phyloP scores from a whole-genome alignment of 2,888 invertebrate species.

The Plemyria rubiginata region DNA sequence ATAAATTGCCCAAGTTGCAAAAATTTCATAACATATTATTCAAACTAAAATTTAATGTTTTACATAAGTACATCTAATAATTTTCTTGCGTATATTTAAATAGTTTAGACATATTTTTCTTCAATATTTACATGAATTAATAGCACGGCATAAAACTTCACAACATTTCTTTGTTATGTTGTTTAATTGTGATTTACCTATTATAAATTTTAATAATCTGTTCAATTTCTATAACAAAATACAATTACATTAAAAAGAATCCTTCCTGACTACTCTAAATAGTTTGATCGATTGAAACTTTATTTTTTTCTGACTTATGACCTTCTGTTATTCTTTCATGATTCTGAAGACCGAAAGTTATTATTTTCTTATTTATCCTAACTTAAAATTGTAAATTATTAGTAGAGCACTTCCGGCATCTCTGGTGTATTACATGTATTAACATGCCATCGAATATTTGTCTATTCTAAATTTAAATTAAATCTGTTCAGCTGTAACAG shows the following conservation, averaged over 20 bases:
- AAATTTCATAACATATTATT: neutral
- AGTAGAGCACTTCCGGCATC: too few relatives aligned
- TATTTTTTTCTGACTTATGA: too few relatives aligned
- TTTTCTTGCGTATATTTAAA: neutral
- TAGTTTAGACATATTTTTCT: constrained; percentile 2
- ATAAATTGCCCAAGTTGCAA: neutral
- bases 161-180: constrained; percentile 15
- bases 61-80: neutral
- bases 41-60: neutral
- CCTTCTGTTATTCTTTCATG: too few relatives aligned
- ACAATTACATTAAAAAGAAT: neutral
- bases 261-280: neutral
- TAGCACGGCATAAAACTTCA: constrained; percentile 21
- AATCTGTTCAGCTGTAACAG: neutral
- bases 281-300: too few relatives aligned
- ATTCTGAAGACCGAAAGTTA: too few relatives aligned
- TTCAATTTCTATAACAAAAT: neutral
- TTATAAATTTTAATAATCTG: neutral
- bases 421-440: too few relatives aligned
- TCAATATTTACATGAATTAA: constrained; percentile 17
- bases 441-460: too few relatives aligned
- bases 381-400: too few relatives aligned
- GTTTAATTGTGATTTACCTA: constrained; percentile 9
- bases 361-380: too few relatives aligned
- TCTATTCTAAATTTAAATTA: neutral